Evolutionary conservation across 92 coral and sea anemone species (phyloP).

Genomic region (Umimayanthus kanabou): DNA sequence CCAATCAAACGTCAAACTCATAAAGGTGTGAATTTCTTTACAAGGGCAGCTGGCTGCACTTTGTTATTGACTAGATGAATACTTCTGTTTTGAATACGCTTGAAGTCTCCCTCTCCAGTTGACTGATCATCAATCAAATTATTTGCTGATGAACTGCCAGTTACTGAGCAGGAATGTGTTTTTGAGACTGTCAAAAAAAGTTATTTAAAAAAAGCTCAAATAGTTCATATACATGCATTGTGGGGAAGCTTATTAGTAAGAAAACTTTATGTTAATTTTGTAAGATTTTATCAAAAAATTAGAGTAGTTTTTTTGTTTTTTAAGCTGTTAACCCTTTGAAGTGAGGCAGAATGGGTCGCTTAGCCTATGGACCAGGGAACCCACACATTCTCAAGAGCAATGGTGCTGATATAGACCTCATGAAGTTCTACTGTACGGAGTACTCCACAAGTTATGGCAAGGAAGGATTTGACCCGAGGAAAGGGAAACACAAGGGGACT

Average conservation of each 20-base stretch:
- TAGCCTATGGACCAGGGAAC: conserved; percentile 92
- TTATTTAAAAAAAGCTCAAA: not conserved
- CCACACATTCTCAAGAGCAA: conserved; percentile 93
- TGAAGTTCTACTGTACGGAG: conserved; percentile 95
- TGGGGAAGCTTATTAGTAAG: not conserved
- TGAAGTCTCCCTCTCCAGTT: too few species aligned
- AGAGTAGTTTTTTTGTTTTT: not conserved
- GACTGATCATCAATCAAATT: too few species aligned
- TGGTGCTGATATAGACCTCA: conserved; percentile 85
- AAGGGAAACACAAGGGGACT: conserved; percentile 89
- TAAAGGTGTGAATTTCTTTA: not conserved
- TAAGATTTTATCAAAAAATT: not conserved
- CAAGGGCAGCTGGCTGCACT: not conserved
- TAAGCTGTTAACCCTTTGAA: not conserved
- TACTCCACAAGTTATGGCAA: conserved; percentile 89
- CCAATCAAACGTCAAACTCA: not conserved
- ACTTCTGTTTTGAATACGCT: too few species aligned
- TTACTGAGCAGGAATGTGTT: not conserved
- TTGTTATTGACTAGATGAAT: too few species aligned
- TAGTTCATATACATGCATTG: not conserved
- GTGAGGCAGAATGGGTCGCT: conserved; percentile 73
- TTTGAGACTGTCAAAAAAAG: not conserved
- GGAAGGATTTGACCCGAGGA: conserved; percentile 83
- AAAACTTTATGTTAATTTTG: not conserved
- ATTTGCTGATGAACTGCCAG: too few species aligned